These are phyloP conservation scores for Phaetusa simplex DNA, from an alignment of 2,113 vertebrate species.

Conservation along the genomic window DNA sequence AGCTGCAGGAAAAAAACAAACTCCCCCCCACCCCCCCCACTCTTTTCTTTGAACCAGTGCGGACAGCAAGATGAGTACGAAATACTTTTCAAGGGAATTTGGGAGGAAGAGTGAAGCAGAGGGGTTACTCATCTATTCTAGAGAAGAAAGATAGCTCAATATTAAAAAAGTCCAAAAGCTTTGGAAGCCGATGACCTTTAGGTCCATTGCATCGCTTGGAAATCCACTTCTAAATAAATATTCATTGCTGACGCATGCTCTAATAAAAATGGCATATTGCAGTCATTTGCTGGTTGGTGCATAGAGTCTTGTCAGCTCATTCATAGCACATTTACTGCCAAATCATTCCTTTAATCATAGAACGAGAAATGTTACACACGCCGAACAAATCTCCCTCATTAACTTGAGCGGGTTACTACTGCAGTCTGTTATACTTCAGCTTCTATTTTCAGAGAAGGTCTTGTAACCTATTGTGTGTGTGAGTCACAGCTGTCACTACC, in stretches of 20 bases:
- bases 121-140: background rate
- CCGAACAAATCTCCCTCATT: constrained; percentile 10
- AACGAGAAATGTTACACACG: background rate
- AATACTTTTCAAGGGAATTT: background rate
- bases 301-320: constrained; percentile 26
- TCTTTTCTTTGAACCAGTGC: background rate
- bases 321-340: constrained; percentile 57
- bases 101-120: background rate
- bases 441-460: background rate
- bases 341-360: constrained; percentile 59
- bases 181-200: background rate
- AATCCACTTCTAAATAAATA: constrained; percentile 26
- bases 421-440: background rate
- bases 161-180: background rate
- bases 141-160: background rate
- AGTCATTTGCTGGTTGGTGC: constrained; percentile 43
- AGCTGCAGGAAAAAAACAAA: background rate
- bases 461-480: background rate
- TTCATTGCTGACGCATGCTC: constrained; percentile 3
- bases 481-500: background rate
- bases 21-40: too few relatives aligned
- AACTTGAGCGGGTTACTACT: background rate
- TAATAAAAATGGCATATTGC: constrained; percentile 28
- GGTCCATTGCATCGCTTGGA: background rate
- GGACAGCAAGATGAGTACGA: background rate